Base-by-base conservation (phyloP, 2,113 vertebrate genomes). In the Mobula birostris region DNA sequence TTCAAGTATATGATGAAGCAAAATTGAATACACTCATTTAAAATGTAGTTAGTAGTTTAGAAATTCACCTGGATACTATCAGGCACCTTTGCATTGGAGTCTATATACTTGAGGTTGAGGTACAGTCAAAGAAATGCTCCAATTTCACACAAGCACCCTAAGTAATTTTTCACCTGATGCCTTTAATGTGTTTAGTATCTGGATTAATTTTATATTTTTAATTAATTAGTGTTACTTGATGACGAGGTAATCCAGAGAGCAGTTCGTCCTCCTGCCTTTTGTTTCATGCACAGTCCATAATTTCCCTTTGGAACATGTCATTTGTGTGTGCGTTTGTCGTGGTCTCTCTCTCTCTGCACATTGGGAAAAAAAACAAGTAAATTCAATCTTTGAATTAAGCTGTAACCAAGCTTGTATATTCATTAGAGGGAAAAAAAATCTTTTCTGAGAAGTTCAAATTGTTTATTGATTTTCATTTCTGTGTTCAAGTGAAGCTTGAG, bases 391-490 rank as follows among this genome's bases (percentile, higher is more conserved):
- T 96, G 97, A 96, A 96, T 97, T 97, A 97, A 98, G 97, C 97
- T 98, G 97, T 98, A 97, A 98, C 97, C 97, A 97, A 97, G 96
- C 98, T 98, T 98, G 98, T 99, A 98, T 98, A 99, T 98, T 99
- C 98, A 99, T 99, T 99, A 98, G 97, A 98, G 97, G 96, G 96
- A 97, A 97, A 98, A 97, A 98, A 97, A 98, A 98, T 98, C 97
- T 98, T 98, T 98, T 98, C 96, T 96, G 98, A 98, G 97, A 98
- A 99, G 98, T 99, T 99, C 97, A 99, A 98, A 99, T 99, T 99
- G 98, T 99, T 99, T 99, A 99, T 99, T 99, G 98, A 99, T 99
- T 99, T 99, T 99, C 98, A 99, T 99, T 98, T 99, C 98, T 99
- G 97, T 97, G 98, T 98, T 98, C 98, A 97, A 97, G 97, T 97